These are phyloP conservation scores for Lanistes nyassanus DNA, from an alignment of 1,140 invertebrate species.

Conservation along the genomic window DNA sequence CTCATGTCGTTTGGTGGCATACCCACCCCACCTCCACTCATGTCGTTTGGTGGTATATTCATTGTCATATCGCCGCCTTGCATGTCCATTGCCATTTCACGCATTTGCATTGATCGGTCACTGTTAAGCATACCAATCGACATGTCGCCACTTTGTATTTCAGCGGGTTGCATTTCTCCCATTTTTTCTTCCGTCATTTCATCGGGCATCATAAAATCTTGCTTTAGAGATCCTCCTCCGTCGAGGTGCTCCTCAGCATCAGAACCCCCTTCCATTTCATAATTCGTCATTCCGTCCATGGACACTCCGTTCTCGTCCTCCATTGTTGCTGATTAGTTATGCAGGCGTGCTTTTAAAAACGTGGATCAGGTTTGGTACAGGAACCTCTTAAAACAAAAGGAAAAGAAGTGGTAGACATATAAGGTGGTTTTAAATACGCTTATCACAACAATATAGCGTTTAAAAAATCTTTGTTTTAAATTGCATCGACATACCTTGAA, in stretches of 20 bases:
- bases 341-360: too few species aligned
- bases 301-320: constrained; percentile 17
- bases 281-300: constrained; percentile 8
- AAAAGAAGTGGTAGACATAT: too few species aligned
- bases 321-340: constrained; percentile 15
- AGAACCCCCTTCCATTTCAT: constrained; percentile 10
- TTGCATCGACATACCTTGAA: too few species aligned
- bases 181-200: constrained; percentile 13
- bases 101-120: too few species aligned
- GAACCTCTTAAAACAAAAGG: too few species aligned
- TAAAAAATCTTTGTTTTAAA: too few species aligned
- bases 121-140: constrained; percentile 14
- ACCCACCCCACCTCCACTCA: constrained; percentile 12
- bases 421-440: too few species aligned
- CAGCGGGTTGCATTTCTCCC: constrained; percentile 15
- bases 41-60: constrained; percentile 8
- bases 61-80: constrained; percentile 25
- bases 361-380: too few species aligned
- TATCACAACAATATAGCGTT: too few species aligned
- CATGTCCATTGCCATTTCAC: constrained; percentile 30
- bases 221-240: neutral
- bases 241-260: constrained; percentile 5
- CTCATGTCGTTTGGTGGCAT: constrained; percentile 11
- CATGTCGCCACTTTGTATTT: constrained; percentile 1
- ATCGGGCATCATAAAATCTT: constrained; percentile 17